Evolutionary conservation across 1,140 invertebrate genomes (phyloP).

Genomic region (Hestina assimilis): DNA sequence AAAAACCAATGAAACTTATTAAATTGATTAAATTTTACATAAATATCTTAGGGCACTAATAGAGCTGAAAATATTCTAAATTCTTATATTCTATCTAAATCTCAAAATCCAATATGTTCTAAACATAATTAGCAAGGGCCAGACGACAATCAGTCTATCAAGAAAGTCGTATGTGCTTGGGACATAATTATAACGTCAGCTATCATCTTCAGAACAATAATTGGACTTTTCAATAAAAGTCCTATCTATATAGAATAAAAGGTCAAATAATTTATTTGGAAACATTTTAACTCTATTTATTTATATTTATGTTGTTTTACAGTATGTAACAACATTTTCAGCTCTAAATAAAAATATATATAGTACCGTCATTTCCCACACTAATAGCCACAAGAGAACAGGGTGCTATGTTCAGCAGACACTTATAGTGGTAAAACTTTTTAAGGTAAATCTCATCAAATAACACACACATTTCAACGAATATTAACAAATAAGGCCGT

Average conservation of each 20-base stretch:
- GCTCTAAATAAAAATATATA: conserved; percentile 33
- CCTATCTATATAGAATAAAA: not conserved
- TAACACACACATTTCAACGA: not conserved
- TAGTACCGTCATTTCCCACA: conserved; percentile 55
- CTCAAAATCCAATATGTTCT: no score
- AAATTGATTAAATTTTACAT: conserved; percentile 12
- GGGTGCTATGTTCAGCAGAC: conserved; percentile 67
- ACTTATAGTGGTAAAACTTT: conserved; percentile 43
- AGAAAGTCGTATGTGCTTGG: no score
- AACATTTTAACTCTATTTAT: not conserved
- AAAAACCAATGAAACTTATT: not conserved
- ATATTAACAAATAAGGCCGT: no score
- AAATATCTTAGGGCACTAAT: conserved; percentile 33
- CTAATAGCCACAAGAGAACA: conserved; percentile 70
- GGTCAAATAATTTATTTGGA: not conserved
- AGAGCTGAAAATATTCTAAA: conserved; percentile 40
- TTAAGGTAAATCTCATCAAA: conserved; percentile 6
- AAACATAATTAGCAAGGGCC: no score
- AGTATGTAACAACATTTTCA: conserved; percentile 27
- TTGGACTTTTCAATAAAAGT: no score
- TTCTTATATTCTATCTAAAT: not conserved
- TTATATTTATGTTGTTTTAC: not conserved
- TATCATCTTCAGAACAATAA: no score
- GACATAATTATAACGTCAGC: no score
- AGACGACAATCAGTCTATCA: no score